Evolutionary conservation across 2,888 invertebrate species (phyloP), one percentile per base, ranked within the genome.

Genomic region (Phanerotoma sp.): DNA sequence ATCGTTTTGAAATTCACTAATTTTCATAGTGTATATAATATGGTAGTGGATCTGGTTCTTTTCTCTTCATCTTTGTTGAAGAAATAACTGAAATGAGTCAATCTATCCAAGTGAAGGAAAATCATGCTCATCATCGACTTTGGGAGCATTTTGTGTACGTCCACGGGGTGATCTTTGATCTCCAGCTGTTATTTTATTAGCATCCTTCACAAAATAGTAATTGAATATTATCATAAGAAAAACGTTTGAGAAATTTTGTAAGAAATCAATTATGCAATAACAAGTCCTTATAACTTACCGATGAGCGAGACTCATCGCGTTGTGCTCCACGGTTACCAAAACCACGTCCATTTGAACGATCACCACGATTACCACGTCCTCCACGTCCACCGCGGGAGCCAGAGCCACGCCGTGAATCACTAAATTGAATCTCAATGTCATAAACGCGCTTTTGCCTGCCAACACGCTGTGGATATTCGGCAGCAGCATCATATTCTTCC

Each of bases 51-150:
- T 47, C 53, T 57, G 45, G 49, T 42, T 53, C 48, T 54, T 51
- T 48, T 54, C 45, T 58, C 47, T 56, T 41, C 41, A 56, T 45
- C 54, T 38, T 51, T 51, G 49, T 45, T 45, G 50, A 20, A 28
- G 38, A 28, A 28, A 42, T 20, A 41, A 49, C 28, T 48, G 40
- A 35, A 16, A n/a, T 22, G 35, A 49, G 35, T 13, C 30, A 51
- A 32, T 25, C 56, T 89, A 91, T 79, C 92, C 91, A 78, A 96
- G 85, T 76, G 93, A 92, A 68, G 96, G 96, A 81, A 96, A 96
- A 80, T 95, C 95, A 79, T 89, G 89, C 83, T 93, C 94, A 81
- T 96, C 95, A 77, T 95, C 94, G 64, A 96, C 93, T 79, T 94
- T 93, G 16, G 95, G 93, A 66, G 88, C 87, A 58, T 80, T 76